Conservation (phyloP, 1,140 invertebrate genomes). For the Lucilia sericata region DNA sequence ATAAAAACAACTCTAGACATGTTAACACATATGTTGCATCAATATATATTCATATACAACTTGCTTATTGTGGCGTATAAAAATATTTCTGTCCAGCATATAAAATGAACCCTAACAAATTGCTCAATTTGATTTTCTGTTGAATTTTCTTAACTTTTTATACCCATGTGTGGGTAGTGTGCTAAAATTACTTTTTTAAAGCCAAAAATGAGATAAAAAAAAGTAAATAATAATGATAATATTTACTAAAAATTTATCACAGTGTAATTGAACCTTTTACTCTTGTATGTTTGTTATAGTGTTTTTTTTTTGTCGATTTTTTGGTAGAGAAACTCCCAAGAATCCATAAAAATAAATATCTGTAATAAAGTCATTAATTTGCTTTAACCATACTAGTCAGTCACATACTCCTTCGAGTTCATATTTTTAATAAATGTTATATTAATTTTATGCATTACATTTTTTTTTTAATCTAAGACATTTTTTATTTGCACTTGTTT, state of each 20-base stretch:
- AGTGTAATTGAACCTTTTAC: constrained; percentile 1
- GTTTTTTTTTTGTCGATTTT: background rate
- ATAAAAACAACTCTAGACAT: background rate
- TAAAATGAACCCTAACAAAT: constrained; percentile 41
- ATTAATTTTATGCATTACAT: constrained; percentile 12
- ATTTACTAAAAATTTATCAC: background rate
- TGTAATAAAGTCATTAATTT: constrained; percentile 1
- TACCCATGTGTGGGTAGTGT: constrained; percentile 28
- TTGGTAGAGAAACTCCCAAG: background rate
- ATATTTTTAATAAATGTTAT: background rate
- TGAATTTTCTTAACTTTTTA: background rate
- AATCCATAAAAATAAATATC: background rate
- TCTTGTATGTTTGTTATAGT: background rate
- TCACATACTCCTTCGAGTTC: background rate
- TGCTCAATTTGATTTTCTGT: constrained; percentile 30
- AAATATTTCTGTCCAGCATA: constrained; percentile 32
- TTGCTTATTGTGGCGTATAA: too few species aligned
- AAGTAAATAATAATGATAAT: background rate
- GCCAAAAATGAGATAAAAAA: background rate
- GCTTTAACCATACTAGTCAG: background rate
- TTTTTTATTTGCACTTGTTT: background rate
- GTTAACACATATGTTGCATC: background rate
- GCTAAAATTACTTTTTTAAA: constrained; percentile 33
- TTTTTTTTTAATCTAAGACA: too few species aligned
- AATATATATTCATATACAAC: too few species aligned